Conservation (phyloP, 2,888 invertebrate genomes). For the Pandemis heparana region DNA sequence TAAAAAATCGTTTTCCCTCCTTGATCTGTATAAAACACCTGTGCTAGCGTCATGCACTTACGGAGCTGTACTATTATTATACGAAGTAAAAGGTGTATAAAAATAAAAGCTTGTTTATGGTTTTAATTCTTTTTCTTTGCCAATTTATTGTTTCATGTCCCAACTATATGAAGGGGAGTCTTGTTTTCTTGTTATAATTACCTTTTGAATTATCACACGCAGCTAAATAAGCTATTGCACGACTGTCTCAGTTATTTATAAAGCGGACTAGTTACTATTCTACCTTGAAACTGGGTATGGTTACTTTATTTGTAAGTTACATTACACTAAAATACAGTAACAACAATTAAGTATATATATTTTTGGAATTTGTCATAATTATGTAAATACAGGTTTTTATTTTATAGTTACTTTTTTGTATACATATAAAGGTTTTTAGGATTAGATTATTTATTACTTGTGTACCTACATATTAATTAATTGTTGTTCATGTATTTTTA, state of each 20-base stretch:
- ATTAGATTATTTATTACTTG: too few relatives aligned
- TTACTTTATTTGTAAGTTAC: too few relatives aligned
- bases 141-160: neutral
- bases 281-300: neutral
- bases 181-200: slow-evolving; percentile 8
- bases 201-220: slow-evolving; percentile 1
- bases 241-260: neutral
- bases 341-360: too few relatives aligned
- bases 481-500: too few relatives aligned
- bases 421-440: too few relatives aligned
- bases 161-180: neutral
- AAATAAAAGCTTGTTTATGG: neutral
- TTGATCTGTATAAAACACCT: neutral
- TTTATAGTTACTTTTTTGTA: too few relatives aligned
- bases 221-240: neutral
- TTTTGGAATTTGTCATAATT: too few relatives aligned
- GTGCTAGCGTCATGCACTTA: neutral
- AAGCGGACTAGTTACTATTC: neutral
- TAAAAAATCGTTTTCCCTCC: too few relatives aligned
- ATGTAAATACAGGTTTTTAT: too few relatives aligned
- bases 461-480: too few relatives aligned
- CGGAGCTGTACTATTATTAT: neutral
- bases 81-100: neutral
- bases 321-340: too few relatives aligned
- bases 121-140: neutral